These are phyloP conservation scores for Castor canadensis DNA, from an alignment of 2,113 vertebrate genomes.

Conservation along the genomic window DNA sequence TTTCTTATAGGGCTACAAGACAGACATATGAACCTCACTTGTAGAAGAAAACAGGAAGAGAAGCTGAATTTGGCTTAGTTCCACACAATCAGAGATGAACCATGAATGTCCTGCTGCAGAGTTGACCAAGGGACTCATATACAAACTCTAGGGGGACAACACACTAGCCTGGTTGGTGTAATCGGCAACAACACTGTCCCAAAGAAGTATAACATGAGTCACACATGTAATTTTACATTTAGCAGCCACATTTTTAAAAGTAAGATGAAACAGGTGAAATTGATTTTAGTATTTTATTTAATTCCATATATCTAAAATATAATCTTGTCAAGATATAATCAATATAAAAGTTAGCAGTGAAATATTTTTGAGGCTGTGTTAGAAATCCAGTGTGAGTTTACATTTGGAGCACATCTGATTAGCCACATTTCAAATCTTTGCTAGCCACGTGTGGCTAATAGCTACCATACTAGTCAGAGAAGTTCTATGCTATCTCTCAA, in stretches of 20 bases:
- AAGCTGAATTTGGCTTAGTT: not conserved
- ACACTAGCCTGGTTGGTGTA: no score
- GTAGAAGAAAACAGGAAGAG: not conserved
- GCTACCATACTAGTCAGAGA: not conserved
- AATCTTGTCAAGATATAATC: not conserved
- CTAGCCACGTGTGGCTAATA: not conserved
- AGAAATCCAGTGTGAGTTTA: not conserved
- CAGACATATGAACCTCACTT: not conserved
- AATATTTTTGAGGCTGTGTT: not conserved
- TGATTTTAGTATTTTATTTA: conserved; percentile 23
- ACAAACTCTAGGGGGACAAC: not conserved
- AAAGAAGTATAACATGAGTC: not conserved
- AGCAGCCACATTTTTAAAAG: not conserved
- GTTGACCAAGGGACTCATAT: not conserved
- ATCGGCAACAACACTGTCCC: not conserved
- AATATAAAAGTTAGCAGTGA: not conserved
- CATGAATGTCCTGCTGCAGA: not conserved
- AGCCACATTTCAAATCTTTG: not conserved
- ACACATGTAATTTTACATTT: not conserved
- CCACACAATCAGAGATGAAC: not conserved
- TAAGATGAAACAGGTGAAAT: not conserved
- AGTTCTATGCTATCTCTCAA: not conserved
- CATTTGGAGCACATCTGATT: not conserved
- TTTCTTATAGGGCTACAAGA: not conserved
- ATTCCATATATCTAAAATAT: not conserved